Conservation (phyloP, 1,140 invertebrate species). For the Euwallacea similis region DNA sequence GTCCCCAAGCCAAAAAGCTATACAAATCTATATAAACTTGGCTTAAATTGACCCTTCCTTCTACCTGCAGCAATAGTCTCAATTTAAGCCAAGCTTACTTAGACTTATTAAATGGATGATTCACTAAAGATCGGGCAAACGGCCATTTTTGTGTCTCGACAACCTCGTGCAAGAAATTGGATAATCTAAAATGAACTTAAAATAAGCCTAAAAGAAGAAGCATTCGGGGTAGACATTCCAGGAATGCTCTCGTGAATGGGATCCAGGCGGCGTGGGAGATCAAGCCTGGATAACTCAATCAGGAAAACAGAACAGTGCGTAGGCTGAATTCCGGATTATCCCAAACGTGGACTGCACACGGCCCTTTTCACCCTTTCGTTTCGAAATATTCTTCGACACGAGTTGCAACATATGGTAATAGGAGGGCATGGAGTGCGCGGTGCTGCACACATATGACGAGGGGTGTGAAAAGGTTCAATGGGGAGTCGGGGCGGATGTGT, state of each 20-base stretch:
- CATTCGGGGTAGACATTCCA: no score
- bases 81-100: no score
- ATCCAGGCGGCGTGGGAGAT: conserved; percentile 24
- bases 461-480: no score
- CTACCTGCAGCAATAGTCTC: no score
- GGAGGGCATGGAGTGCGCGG: not conserved
- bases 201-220: no score
- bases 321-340: conserved; percentile 14
- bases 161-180: not conserved
- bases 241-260: not conserved
- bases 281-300: conserved; percentile 20
- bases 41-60: no score
- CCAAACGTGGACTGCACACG: not conserved
- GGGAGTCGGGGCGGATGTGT: no score
- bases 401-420: conserved; percentile 15
- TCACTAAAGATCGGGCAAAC: not conserved
- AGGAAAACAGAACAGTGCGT: conserved; percentile 1
- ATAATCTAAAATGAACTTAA: not conserved
- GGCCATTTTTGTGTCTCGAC: not conserved
- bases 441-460: conserved; percentile 3
- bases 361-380: conserved; percentile 12
- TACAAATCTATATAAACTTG: no score
- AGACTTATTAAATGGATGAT: no score
- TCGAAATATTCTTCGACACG: not conserved
- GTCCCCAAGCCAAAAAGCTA: no score